Evolutionary conservation across 2,113 vertebrate genomes (phyloP).

Genomic region (Prolemur simus): DNA sequence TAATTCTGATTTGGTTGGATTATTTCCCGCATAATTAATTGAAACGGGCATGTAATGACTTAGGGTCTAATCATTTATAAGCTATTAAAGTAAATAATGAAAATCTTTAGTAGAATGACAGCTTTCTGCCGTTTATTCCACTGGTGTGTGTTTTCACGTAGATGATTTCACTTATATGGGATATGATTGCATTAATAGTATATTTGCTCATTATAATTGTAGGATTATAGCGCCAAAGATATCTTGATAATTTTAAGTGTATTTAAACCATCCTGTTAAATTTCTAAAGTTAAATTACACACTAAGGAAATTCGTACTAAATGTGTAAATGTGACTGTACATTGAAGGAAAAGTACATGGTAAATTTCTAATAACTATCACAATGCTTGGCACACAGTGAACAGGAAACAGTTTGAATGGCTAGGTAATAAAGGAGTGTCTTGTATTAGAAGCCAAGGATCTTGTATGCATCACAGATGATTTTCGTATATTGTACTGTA

Average conservation of each 20-base stretch:
- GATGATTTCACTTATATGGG: neutral
- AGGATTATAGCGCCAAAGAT: neutral
- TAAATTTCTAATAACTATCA: neutral
- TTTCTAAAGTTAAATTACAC: conserved; percentile 1
- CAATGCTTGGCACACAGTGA: neutral
- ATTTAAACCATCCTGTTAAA: neutral
- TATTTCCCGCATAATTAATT: neutral
- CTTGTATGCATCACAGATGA: neutral
- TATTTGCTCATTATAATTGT: neutral
- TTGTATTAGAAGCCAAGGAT: conserved; percentile 20
- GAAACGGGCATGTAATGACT: neutral
- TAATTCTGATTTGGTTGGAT: neutral
- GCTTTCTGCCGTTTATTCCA: neutral
- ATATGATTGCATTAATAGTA: neutral
- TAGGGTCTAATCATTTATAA: neutral
- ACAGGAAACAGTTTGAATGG: conserved; percentile 49
- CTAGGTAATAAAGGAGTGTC: neutral
- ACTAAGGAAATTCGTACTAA: neutral
- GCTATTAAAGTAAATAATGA: neutral
- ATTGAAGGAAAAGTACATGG: neutral
- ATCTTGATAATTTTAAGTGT: neutral
- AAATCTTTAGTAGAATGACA: neutral
- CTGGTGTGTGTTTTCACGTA: neutral
- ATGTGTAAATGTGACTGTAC: neutral
- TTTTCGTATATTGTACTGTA: neutral